Conservation (phyloP, 1,140 invertebrate species). For the Temnothorax curvispinosus region DNA sequence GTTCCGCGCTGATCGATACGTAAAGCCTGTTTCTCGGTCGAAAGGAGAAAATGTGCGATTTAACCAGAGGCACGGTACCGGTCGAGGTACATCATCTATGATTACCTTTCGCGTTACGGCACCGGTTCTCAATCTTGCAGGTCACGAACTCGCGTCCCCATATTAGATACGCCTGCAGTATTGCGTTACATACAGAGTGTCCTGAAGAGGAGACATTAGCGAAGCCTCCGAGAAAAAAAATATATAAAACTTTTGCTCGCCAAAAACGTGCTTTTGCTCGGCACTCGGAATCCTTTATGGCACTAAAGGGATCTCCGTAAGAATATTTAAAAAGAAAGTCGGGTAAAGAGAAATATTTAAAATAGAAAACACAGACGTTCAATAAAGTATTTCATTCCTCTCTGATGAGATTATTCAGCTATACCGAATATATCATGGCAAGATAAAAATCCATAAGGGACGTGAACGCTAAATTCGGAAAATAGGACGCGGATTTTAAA, state of each 20-base stretch:
- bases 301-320: not conserved
- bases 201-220: not conserved
- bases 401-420: not conserved
- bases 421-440: not conserved
- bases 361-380: not conserved
- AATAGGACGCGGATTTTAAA: not conserved
- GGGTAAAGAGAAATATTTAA: not conserved
- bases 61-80: not conserved
- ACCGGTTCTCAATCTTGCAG: constrained; percentile 26
- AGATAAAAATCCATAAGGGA: not conserved
- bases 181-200: constrained; percentile 15
- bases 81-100: constrained; percentile 11
- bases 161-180: constrained; percentile 23
- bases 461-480: not conserved
- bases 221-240: not conserved
- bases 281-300: not conserved
- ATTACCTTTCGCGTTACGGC: constrained; percentile 42
- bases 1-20: constrained; percentile 35
- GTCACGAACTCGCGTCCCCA: constrained; percentile 46
- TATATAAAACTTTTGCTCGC: not conserved
- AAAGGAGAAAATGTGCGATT: constrained; percentile 45
- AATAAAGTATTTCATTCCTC: not conserved
- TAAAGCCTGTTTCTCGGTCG: constrained; percentile 2
- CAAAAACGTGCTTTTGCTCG: not conserved
- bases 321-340: not conserved